Base-by-base conservation (phyloP, 2,888 invertebrate species). In the Cheilosia variabilis region DNA sequence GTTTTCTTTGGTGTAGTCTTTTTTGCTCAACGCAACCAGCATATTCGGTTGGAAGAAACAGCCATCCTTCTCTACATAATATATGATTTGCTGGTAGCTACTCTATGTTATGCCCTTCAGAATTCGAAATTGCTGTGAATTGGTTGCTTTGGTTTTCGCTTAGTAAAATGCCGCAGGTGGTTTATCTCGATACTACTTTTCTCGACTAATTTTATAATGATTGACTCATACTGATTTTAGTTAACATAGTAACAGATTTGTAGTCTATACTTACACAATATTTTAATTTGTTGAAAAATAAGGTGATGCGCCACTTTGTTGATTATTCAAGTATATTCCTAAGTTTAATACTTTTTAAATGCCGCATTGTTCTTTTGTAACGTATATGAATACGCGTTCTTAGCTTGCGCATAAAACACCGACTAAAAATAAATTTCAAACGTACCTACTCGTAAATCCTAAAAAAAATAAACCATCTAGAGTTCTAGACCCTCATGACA, bases 1-100 rank as follows among this genome's bases (percentile, higher is more conserved):
- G 55, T 57, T 75, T 57, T 68, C 43, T 79, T 75, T 73, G 68
- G 58, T 65, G 58, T 62, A 6, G 19, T 52, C 63, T 52, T 73
- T 66, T 50, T 31, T 58, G 43, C n/a, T 24, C 4, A 43, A 17
- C 55, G 52, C 50, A 41, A 62, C 57, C 62, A 68, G 73, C 60
- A 41, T 66, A 37, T 66, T 15, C 1, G 45, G 6, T 37, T 10
- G 41, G 22, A 27, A 37, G 19, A 63, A 66, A 27, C 50, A 63
- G 63, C 37, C 19, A 52, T 10, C 68, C 55, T 60, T 45, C 47
- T 68, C 52, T 27, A 9, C 43, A 13, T 41, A 10, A 2, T 1
- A 1, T 10, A 45, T 50, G 17, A 68, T 69, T 47, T 57, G 57
- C 41, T 55, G 34, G 4, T 5, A 1, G 27, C 0, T 41, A 60